Base-by-base conservation (phyloP, 2,888 invertebrate species). In the Petrolisthes manimaculis region DNA sequence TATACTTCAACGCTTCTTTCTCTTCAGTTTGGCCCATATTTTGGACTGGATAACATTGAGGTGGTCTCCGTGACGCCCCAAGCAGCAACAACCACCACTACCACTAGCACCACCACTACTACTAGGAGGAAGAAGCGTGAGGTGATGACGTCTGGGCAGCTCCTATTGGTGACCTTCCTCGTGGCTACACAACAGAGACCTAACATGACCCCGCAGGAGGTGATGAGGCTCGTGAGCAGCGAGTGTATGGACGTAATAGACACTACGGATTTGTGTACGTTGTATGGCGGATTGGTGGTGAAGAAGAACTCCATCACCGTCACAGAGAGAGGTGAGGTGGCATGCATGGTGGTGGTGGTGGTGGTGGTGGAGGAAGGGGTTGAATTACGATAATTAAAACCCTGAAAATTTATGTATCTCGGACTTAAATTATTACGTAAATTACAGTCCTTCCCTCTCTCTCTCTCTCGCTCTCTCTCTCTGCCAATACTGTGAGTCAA, bases 201-300 rank as follows among this genome's bases (percentile, higher is more conserved):
- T n/a, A 61, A 78, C 84, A 61, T 78, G 18, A 8, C 84, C n/a
- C 5, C 84, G 5, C 77, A 78, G n/a, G 84, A 84, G 77, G 18
- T 84, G 12, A 6, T 53, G 0, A n/a, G 24, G 51, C 53, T 67
- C 67, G 53, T 84, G 56, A 84, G 14, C 67, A 74, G 21, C 9
- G n/a, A 51, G 67, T 84, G 84, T 21, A 37, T 51, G 67, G 51
- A 51, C 67, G 51, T 51, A n/a, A 12, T 51, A 51, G 21, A 21
- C 5, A 12, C 5, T 2, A 5, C 37, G 24, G 21, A 9, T 21
- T n/a, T 69, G 69, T 84, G 84, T 78, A 67, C 78, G 51, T 9
- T 84, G 67, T 53, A 67, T 3, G 84, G 84, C 12, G 84, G 84
- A 12, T 67, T 84, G 4, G 54, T 67, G 67, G 61, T 84, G 4